Evolutionary conservation across 1,140 invertebrate species (phyloP), one percentile per base, ranked within the genome.

Genomic region (Pararge aegeria): DNA sequence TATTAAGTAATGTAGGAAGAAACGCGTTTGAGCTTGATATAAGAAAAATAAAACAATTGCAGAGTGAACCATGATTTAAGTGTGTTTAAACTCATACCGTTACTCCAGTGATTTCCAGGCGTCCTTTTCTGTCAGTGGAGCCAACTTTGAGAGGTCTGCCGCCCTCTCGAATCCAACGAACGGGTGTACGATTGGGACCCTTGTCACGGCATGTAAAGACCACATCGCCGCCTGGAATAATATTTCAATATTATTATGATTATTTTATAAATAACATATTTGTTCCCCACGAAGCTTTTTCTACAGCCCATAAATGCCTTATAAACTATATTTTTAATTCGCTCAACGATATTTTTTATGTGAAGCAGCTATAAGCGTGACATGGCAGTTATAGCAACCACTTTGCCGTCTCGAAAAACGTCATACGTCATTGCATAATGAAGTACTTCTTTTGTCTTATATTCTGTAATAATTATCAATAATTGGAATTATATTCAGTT

Each of bases 151-250:
- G 73, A 0, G 94, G 92, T 20, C 91, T 81, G 24, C 94, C 94
- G 56, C 94, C 93, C 44, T 92, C 94, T 55, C 95, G 92, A 0
- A 91, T 73, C 96, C 96, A 97, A 21, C 91, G 91, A 12, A 98
- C 96, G 57, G 91, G 92, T 19, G 95, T 94, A 49, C 96, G 91
- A 13, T 93, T 77, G 0, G 92, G 91, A 54, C 97, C 95, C 90
- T 98, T 96, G 82, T 98, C 97, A 66, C 97, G 94, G 78, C 97
- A 98, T 89, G 96, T 95, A 91, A 97, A 96, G 6, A 97, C 96
- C 7, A 97, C 96, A 89, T 98, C 96, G 42, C 95, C 93, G 85
- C 95, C 96, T 97, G 85, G 27, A 73, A 57, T 46, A 34, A 46
- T 12, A 13, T 37, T 5, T n/a, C 13, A 27, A 51, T 18, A 5